These are phyloP conservation scores for Lepidochrysops patricia DNA, from an alignment of 2,888 invertebrate species.

Conservation along the genomic window DNA sequence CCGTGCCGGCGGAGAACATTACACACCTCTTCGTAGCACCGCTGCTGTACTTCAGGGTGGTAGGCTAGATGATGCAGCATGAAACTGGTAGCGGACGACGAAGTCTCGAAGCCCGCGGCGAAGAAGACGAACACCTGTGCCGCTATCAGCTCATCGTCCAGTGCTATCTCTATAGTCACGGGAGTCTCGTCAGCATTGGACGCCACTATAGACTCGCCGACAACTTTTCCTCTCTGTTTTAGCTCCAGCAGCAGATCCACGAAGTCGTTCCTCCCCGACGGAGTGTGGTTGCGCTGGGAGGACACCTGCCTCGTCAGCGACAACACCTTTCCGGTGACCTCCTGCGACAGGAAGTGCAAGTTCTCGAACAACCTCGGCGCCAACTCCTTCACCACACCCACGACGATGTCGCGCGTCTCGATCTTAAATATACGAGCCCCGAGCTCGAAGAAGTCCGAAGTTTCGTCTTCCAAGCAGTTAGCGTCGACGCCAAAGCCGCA, in stretches of 20 bases:
- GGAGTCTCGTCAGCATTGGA: constrained; percentile 37
- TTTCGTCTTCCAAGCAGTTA: constrained; percentile 33
- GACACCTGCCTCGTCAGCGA: constrained; percentile 36
- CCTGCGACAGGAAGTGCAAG: constrained; percentile 32
- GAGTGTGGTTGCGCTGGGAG: constrained; percentile 39
- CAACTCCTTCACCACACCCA: background rate
- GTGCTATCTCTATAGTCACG: constrained; percentile 34
- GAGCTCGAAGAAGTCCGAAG: constrained; percentile 33
- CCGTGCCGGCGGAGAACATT: constrained; percentile 37
- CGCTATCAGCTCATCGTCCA: constrained; percentile 36
- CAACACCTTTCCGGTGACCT: constrained; percentile 24
- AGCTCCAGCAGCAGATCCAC: constrained; percentile 37
- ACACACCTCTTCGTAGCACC: constrained; percentile 51
- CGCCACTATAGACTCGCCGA: constrained; percentile 45
- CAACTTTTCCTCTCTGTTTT: constrained; percentile 39
- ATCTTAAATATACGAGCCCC: constrained; percentile 32
- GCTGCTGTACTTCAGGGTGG: constrained; percentile 47
- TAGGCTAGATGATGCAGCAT: constrained; percentile 50
- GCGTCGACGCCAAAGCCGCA: constrained; percentile 40
- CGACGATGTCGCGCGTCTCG: background rate
- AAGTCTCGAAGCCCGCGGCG: constrained; percentile 63
- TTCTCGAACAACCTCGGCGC: background rate
- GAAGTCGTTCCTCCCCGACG: constrained; percentile 38
- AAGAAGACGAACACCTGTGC: constrained; percentile 54
- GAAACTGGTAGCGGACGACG: constrained; percentile 53